Conservation (phyloP, 2,888 invertebrate genomes). For the Zygaena filipendulae region DNA sequence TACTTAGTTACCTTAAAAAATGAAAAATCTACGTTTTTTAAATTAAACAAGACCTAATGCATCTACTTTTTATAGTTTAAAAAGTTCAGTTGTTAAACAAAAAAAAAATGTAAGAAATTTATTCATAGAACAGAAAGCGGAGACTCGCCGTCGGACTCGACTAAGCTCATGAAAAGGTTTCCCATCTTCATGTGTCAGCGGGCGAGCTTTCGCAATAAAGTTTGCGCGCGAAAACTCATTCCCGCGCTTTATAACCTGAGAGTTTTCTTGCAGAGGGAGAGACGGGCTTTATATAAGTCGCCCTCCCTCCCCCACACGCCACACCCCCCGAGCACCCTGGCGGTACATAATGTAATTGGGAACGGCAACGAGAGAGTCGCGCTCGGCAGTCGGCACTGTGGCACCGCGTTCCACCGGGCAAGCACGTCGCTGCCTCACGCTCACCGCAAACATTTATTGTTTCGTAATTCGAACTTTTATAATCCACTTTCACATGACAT, state of each 20-base stretch:
- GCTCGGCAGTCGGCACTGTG: slow-evolving; percentile 28
- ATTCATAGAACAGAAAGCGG: too few relatives aligned
- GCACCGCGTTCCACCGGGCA: slow-evolving; percentile 29
- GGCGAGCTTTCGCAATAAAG: slow-evolving; percentile 41
- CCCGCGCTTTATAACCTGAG: slow-evolving; percentile 55
- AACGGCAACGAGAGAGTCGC: slow-evolving; percentile 25
- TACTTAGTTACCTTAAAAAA: too few relatives aligned
- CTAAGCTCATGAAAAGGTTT: slow-evolving; percentile 38
- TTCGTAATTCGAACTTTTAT: too few relatives aligned
- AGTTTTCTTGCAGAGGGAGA: slow-evolving; percentile 39
- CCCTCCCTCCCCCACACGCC: slow-evolving; percentile 20
- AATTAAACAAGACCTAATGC: too few relatives aligned
- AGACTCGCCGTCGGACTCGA: too few relatives aligned
- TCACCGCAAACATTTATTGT: slow-evolving; percentile 3
- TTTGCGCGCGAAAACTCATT: slow-evolving; percentile 61
- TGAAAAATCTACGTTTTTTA: too few relatives aligned
- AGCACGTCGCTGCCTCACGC: slow-evolving; percentile 20
- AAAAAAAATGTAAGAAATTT: too few relatives aligned
- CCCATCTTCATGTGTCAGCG: slow-evolving; percentile 25
- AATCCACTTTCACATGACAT: too few relatives aligned
- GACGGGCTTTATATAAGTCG: slow-evolving; percentile 32
- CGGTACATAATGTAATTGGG: slow-evolving; percentile 44
- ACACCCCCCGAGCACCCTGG: slow-evolving; percentile 14
- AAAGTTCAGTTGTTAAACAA: too few relatives aligned
- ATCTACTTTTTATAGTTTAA: too few relatives aligned